Percentiles rank a stretch among this genome's conserved stretches.
These are phyloP conservation scores for Arge pagana DNA, from an alignment of 2,888 invertebrate species.

Conservation along the genomic window DNA sequence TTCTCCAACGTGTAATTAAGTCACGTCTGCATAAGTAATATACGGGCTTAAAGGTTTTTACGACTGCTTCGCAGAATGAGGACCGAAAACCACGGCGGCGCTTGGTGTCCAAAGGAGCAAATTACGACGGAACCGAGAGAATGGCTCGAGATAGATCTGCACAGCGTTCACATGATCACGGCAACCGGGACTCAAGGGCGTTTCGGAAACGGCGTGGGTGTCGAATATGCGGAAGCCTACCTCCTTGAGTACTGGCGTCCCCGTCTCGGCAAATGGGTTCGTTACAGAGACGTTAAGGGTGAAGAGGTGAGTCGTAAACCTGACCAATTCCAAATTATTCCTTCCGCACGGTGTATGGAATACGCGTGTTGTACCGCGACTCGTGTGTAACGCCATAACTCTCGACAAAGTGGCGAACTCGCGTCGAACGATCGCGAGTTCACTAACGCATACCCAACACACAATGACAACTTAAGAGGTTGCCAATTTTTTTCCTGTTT, in stretches of 20 bases:
- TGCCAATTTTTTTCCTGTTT: no score
- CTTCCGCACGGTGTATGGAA: no score
- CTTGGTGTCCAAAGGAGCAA: conserved; percentile 73
- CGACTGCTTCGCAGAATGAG: conserved; percentile 61
- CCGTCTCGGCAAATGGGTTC: conserved; percentile 65
- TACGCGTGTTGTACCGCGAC: no score
- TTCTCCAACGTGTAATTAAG: no score
- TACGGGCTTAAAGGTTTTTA: conserved; percentile 8
- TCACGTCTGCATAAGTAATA: no score
- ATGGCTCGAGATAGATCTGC: conserved; percentile 67
- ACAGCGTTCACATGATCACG: conserved; percentile 66
- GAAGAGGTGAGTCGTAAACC: conserved; percentile 62
- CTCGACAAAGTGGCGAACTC: no score
- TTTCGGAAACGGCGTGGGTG: conserved; percentile 72
- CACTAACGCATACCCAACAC: no score
- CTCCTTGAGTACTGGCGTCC: conserved; percentile 68
- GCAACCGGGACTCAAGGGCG: conserved; percentile 71
- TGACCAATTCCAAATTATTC: neutral
- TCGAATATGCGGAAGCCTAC: conserved; percentile 70
- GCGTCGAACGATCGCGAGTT: no score
- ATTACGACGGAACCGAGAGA: conserved; percentile 62
- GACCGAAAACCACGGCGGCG: conserved; percentile 69
- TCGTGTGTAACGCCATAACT: no score
- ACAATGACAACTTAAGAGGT: no score
- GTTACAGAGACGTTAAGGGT: conserved; percentile 65